Evolutionary conservation across 1,140 invertebrate genomes (phyloP).

Genomic region (Liolophura sinensis): DNA sequence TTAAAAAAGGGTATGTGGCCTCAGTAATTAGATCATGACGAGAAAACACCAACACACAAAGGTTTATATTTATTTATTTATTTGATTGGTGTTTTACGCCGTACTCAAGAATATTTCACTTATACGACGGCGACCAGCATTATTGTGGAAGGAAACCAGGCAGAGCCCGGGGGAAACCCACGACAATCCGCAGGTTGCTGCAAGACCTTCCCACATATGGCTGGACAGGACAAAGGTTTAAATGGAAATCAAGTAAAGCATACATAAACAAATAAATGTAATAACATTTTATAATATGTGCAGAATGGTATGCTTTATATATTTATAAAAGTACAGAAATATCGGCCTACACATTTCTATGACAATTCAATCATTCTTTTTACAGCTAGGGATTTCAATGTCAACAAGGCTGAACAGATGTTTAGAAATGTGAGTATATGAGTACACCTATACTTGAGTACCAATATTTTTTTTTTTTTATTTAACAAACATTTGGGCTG

Average conservation of each 20-base stretch:
- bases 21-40: too few relatives aligned
- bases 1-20: too few relatives aligned
- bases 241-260: background rate
- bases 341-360: background rate
- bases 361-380: slow-evolving; percentile 34
- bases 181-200: too few relatives aligned
- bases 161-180: too few relatives aligned
- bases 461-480: background rate
- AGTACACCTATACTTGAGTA: background rate
- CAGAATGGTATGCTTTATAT: background rate
- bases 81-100: too few relatives aligned
- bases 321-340: background rate
- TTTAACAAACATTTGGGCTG: background rate
- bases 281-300: background rate
- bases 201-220: too few relatives aligned
- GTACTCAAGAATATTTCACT: too few relatives aligned
- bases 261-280: background rate
- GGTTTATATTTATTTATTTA: too few relatives aligned
- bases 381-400: slow-evolving; percentile 80
- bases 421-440: slow-evolving; percentile 72
- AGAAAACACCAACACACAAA: too few relatives aligned
- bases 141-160: too few relatives aligned
- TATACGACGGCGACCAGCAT: too few relatives aligned
- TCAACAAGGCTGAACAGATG: slow-evolving; percentile 84
- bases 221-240: too few relatives aligned